A percentile compares a stretch with the other conserved stretches of the same genome.
These are phyloP conservation scores for Circaetus cinerascens DNA, from an alignment of 2,113 vertebrate species.

Conservation along the genomic window DNA sequence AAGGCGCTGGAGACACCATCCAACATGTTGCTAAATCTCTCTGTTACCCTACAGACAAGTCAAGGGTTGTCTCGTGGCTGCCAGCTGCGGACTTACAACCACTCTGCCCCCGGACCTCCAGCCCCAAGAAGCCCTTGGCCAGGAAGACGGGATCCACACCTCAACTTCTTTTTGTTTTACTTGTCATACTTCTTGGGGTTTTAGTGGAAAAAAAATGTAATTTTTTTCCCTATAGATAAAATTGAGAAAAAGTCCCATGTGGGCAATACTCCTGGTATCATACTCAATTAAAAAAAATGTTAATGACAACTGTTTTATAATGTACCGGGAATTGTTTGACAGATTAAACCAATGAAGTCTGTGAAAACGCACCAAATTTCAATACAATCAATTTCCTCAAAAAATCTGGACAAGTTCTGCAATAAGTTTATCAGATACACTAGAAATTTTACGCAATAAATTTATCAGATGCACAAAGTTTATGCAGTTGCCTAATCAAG, in stretches of 20 bases:
- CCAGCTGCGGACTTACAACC: neutral
- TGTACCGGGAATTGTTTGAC: neutral
- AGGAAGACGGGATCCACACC: neutral
- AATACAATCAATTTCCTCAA: neutral
- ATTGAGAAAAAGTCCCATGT: neutral
- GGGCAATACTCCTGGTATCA: neutral
- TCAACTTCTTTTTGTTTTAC: neutral
- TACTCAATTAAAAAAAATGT: neutral
- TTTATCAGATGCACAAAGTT: neutral
- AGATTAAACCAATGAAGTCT: neutral
- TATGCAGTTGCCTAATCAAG: neutral
- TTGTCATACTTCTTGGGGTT: neutral
- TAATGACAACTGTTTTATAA: neutral
- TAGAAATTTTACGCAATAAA: neutral
- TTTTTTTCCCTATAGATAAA: neutral
- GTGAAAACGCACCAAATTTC: neutral
- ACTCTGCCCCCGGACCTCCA: neutral
- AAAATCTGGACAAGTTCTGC: neutral
- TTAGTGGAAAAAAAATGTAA: neutral
- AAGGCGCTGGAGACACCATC: neutral
- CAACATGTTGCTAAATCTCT: too few species aligned
- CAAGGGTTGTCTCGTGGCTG: neutral
- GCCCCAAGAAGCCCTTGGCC: neutral
- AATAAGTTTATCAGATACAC: neutral
- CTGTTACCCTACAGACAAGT: neutral